These are phyloP conservation scores for Rhinogobio ventralis DNA, from an alignment of 2,797 vertebrate genomes.

Conservation along the genomic window DNA sequence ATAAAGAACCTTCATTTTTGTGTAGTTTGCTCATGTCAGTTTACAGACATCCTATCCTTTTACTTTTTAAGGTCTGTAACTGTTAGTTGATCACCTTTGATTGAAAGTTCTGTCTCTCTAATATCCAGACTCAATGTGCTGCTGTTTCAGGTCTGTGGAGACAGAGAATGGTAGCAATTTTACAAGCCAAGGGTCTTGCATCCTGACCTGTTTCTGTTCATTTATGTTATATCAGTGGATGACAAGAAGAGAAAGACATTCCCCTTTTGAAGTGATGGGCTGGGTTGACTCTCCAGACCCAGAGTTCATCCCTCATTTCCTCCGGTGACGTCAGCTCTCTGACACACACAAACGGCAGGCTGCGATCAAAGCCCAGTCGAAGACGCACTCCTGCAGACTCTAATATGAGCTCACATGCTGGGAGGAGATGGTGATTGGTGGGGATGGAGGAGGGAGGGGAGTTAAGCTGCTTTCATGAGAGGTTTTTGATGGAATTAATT, in stretches of 20 bases:
- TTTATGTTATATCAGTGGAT: slow-evolving; percentile 63
- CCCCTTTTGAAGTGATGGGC: slow-evolving; percentile 61
- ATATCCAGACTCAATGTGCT: slow-evolving; percentile 57
- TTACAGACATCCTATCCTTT: not conserved
- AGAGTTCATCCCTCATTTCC: slow-evolving; percentile 67
- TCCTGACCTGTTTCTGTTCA: slow-evolving; percentile 68
- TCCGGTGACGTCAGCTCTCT: slow-evolving; percentile 59
- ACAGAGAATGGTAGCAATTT: slow-evolving; percentile 70
- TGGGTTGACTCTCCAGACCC: slow-evolving; percentile 54
- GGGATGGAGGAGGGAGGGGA: slow-evolving; percentile 15
- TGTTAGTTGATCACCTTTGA: slow-evolving; percentile 3
- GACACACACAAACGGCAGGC: slow-evolving; percentile 53
- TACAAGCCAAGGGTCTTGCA: slow-evolving; percentile 68
- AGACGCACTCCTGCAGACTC: slow-evolving; percentile 52
- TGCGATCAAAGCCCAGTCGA: slow-evolving; percentile 57
- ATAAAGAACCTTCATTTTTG: not conserved
- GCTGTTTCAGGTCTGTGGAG: slow-evolving; percentile 48
- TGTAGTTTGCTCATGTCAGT: not conserved
- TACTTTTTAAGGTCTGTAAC: not conserved
- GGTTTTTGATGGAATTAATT: slow-evolving; percentile 14
- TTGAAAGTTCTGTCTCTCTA: not conserved
- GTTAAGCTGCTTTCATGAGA: slow-evolving; percentile 16
- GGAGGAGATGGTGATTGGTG: slow-evolving; percentile 43
- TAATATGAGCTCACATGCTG: slow-evolving; percentile 50
- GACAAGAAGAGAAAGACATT: slow-evolving; percentile 45